These are phyloP conservation scores for Marmota monax DNA, from an alignment of 2,113 vertebrate species.

Conservation along the genomic window DNA sequence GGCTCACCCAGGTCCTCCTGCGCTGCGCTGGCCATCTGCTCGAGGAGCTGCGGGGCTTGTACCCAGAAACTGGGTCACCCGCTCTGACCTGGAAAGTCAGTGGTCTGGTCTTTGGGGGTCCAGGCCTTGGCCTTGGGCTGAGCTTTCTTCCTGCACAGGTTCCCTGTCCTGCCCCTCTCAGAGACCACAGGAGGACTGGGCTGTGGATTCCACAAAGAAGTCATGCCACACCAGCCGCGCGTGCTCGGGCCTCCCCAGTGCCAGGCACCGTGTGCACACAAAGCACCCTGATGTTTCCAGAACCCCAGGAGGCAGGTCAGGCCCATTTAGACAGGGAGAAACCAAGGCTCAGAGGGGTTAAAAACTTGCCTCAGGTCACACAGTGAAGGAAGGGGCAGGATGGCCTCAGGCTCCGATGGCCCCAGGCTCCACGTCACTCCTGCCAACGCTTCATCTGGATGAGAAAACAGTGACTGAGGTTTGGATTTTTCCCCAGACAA, in stretches of 20 bases:
- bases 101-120: not conserved
- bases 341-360: not conserved
- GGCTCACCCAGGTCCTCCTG: accelerated
- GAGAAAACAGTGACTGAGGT: not conserved
- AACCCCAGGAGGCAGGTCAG: not conserved
- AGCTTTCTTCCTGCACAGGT: not conserved
- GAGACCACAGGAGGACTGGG: accelerated
- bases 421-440: no score
- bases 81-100: not conserved
- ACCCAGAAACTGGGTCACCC: accelerated
- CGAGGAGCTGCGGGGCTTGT: no score
- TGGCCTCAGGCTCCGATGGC: no score
- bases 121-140: not conserved
- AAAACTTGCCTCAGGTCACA: not conserved
- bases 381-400: accelerated
- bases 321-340: not conserved
- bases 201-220: accelerated
- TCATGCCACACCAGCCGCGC: accelerated
- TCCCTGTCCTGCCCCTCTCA: not conserved
- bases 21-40: not conserved
- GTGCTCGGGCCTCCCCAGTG: accelerated
- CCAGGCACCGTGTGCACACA: accelerated
- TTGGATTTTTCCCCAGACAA: not conserved
- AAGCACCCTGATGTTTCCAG: accelerated
- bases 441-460: accelerated